Conservation (phyloP, 2,113 vertebrate genomes). For the Gobiocypris rarus region DNA sequence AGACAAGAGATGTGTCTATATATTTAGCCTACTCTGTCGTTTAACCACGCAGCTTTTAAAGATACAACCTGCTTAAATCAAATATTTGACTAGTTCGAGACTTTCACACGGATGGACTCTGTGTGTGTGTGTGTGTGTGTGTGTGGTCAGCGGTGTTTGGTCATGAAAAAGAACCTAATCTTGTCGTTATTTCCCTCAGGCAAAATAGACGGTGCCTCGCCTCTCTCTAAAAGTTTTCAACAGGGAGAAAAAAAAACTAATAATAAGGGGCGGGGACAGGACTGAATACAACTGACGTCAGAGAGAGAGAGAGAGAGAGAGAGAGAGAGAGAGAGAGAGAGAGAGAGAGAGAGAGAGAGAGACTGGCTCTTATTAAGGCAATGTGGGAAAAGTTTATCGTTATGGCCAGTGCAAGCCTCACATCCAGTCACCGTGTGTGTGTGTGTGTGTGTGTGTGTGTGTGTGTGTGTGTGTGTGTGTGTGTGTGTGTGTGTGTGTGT, state of each 20-base stretch:
- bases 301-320: slow-evolving; percentile 42
- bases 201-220: slow-evolving; percentile 67
- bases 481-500: not conserved
- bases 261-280: slow-evolving; percentile 66
- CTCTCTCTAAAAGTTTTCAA: slow-evolving; percentile 71
- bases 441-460: not conserved
- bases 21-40: not conserved
- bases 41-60: not conserved
- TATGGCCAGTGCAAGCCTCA: slow-evolving; percentile 57
- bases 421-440: slow-evolving; percentile 51
- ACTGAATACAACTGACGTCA: slow-evolving; percentile 78
- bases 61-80: slow-evolving; percentile 12
- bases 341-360: slow-evolving; percentile 53
- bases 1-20: not conserved
- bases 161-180: slow-evolving; percentile 78
- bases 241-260: slow-evolving; percentile 53
- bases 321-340: slow-evolving; percentile 51
- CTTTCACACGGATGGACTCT: slow-evolving; percentile 34
- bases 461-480: not conserved
- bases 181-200: slow-evolving; percentile 82
- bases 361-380: slow-evolving; percentile 61
- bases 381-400: slow-evolving; percentile 63
- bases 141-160: too few species aligned
- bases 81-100: slow-evolving; percentile 29
- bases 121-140: too few species aligned